Percentiles rank a stretch among this genome's conserved stretches.
Conservation (phyloP, 2,888 invertebrate genomes). For the Drosophila pseudotalamancana region DNA sequence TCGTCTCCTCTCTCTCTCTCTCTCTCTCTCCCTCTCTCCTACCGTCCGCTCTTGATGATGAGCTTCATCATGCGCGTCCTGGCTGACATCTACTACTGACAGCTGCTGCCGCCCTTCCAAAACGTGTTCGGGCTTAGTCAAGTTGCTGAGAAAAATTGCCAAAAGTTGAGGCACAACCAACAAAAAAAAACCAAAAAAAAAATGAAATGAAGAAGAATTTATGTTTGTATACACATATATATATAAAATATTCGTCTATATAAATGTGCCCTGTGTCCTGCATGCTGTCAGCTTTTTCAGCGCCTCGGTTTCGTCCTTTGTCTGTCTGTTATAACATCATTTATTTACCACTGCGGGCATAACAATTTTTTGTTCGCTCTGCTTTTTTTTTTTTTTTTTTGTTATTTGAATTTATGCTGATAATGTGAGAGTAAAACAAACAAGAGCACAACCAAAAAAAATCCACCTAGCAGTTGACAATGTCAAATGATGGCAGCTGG, state of each 20-base stretch:
- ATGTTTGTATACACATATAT: background rate
- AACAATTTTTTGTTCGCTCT: constrained; percentile 31
- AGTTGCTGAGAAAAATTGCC: constrained; percentile 70
- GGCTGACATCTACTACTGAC: constrained; percentile 36
- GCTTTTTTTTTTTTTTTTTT: background rate
- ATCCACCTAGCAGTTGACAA: constrained; percentile 40
- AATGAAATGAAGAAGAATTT: background rate
- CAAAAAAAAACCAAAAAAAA: constrained; percentile 5
- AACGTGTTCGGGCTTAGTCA: constrained; percentile 75
- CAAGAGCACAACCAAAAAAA: constrained; percentile 1
- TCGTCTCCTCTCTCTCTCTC: background rate
- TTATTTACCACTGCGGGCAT: constrained; percentile 68
- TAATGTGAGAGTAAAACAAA: constrained; percentile 59
- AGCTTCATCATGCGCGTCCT: constrained; percentile 65
- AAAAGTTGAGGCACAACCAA: constrained; percentile 41
- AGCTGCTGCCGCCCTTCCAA: constrained; percentile 56
- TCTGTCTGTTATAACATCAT: constrained; percentile 76
- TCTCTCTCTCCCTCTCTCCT: background rate
- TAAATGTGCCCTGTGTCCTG: constrained; percentile 37
- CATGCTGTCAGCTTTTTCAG: constrained; percentile 51
- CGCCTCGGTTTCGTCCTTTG: constrained; percentile 36
- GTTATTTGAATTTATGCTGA: constrained; percentile 77
- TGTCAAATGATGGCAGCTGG: constrained; percentile 49
- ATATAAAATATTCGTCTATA: constrained; percentile 20
- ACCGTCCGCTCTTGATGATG: constrained; percentile 55